Evolutionary conservation across 2,113 vertebrate genomes (phyloP).

Genomic region (Chaetodon auriga): DNA sequence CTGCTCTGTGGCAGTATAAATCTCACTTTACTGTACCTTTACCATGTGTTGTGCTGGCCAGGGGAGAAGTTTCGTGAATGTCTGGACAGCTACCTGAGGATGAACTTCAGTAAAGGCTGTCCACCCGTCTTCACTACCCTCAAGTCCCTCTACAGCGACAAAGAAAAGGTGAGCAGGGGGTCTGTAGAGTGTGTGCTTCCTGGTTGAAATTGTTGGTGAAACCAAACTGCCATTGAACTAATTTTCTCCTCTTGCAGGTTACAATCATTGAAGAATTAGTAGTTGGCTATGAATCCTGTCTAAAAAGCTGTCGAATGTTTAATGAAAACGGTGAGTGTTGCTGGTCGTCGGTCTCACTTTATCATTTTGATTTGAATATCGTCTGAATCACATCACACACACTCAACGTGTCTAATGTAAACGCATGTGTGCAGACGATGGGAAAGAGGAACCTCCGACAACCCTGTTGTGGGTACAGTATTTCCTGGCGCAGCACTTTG

Average conservation of each 20-base stretch:
- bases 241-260: constrained; percentile 81
- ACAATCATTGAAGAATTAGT: constrained; percentile 93
- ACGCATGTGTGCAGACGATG: constrained; percentile 85
- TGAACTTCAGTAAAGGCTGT: constrained; percentile 97
- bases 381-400: not conserved
- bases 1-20: not conserved
- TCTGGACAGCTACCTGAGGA: constrained; percentile 94
- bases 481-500: constrained; percentile 95
- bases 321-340: constrained; percentile 88
- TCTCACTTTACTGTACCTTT: constrained; percentile 8
- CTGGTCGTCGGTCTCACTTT: not conserved
- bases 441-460: constrained; percentile 93
- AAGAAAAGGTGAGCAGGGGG: constrained; percentile 88
- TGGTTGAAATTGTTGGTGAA: not conserved
- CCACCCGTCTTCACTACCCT: constrained; percentile 95
- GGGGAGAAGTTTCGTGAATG: constrained; percentile 94
- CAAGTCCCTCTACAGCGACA: constrained; percentile 91
- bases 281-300: constrained; percentile 91
- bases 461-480: constrained; percentile 96
- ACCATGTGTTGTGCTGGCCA: constrained; percentile 67
- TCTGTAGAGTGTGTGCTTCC: not conserved
- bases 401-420: not conserved
- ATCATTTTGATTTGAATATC: not conserved
- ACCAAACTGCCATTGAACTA: not conserved
- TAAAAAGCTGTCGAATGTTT: constrained; percentile 92